phyloP scores from a whole-genome alignment of 30 jellyfish, hydroid and myxozoan genomes.

The Turritopsis dohrnii region DNA sequence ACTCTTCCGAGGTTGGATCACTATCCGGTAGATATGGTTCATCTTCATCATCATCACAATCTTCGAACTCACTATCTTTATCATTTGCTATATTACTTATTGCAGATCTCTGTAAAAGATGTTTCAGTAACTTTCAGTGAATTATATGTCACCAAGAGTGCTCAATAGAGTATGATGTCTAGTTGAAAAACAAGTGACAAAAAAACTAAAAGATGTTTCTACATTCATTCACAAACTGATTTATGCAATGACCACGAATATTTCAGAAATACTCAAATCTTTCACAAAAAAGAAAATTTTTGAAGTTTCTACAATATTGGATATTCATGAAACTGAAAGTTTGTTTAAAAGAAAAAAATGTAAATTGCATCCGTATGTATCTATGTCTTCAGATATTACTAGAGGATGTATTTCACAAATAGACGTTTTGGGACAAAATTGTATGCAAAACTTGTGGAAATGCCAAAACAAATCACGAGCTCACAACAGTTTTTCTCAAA shows the following conservation, averaged over 20 bases:
- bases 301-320: neutral
- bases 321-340: neutral
- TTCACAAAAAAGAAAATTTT: neutral
- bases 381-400: neutral
- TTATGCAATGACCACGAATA: neutral
- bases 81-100: neutral
- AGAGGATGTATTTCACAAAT: neutral
- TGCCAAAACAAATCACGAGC: neutral
- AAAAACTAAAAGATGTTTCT: no score
- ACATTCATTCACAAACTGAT: neutral
- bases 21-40: neutral
- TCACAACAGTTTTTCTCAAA: neutral
- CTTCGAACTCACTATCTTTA: neutral
- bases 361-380: neutral
- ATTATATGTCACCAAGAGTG: no score
- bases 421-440: neutral
- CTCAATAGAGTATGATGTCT: no score
- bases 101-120: neutral
- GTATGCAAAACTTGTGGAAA: neutral
- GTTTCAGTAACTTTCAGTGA: no score
- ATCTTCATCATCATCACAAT: neutral
- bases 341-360: neutral
- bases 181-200: no score
- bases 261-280: neutral
- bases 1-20: neutral